phyloP scores from a whole-genome alignment of 2,888 invertebrate species.

The Anoplius nigerrimus region DNA sequence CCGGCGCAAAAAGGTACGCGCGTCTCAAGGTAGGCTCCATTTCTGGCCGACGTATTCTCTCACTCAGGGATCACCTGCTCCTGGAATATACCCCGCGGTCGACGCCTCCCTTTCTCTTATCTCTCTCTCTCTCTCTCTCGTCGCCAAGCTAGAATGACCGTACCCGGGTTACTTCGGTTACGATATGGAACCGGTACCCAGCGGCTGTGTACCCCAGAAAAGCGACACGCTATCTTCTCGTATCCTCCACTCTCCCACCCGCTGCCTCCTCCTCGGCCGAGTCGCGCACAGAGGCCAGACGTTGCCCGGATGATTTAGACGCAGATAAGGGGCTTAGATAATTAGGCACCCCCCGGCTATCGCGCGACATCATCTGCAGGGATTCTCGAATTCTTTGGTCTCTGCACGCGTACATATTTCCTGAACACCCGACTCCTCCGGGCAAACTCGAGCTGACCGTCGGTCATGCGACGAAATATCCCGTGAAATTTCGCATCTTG shows the following conservation, averaged over 20 bases:
- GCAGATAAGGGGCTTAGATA: too few relatives aligned
- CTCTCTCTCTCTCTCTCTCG: conserved; percentile 24
- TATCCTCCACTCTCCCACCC: conserved; percentile 4
- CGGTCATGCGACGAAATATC: too few relatives aligned
- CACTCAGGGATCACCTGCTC: conserved; percentile 43
- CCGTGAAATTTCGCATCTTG: too few relatives aligned
- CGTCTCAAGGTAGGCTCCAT: conserved; percentile 57
- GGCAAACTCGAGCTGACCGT: too few relatives aligned
- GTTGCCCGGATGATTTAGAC: too few relatives aligned
- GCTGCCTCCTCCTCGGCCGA: not conserved
- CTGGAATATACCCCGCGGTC: conserved; percentile 32
- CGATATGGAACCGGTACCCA: conserved; percentile 46
- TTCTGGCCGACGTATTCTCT: conserved; percentile 46
- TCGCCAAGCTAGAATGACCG: not conserved
- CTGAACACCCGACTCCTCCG: too few relatives aligned
- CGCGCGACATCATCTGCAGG: too few relatives aligned
- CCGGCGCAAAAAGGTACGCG: conserved; percentile 37
- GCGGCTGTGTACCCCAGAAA: conserved; percentile 17
- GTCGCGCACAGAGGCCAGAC: not conserved
- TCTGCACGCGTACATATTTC: not conserved
- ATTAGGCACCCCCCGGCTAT: too few relatives aligned
- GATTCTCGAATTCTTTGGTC: not conserved
- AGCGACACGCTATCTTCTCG: conserved; percentile 13
- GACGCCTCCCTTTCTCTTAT: conserved; percentile 18
- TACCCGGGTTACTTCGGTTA: conserved; percentile 37